Evolutionary conservation across 2,888 invertebrate species (phyloP), one percentile per base, ranked within the genome.

Genomic region (Ectemnius continuus): DNA sequence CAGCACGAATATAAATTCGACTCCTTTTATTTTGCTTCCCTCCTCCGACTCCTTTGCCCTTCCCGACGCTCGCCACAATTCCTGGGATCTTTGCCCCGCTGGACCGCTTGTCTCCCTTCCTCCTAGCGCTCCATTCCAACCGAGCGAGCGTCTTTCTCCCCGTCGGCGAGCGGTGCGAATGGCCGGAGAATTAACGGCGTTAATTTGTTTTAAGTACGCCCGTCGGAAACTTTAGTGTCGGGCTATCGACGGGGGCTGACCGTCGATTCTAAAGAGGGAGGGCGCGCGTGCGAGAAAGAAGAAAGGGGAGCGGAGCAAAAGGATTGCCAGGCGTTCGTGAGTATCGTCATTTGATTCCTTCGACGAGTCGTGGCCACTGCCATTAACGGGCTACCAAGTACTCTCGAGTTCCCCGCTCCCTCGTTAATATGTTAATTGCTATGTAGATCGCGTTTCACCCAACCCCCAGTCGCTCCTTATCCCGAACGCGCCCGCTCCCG

Each of bases 1-100:
- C 87, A 88, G 87, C 85, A 80, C 84, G 88, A 88, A 88, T 88
- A 89, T 88, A 88, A 89, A 89, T 89, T 89, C 84, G 72, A 70
- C 79, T 81, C 79, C 81, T 84, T 86, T 88, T 88, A 82, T 85
- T 87, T 86, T 85, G 70, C 79, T 79, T 62, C 75, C 77, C 75
- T 72, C 67, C 81, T 75, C 73, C 60, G 3, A 23, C 23, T 23
- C 23, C 23, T 23, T 23, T 0, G 23, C 23, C 23, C 23, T 23
- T 23, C 23, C 3, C 23, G 23, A 23, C 23, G 23, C 23, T 28
- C 28, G 26, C 70, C 70, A 8, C 52, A 26, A 47, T 64, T 45
- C 52, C 36, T n/a, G 46, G 20, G 11, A 16, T 13, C 57, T 58
- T 59, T 61, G 16, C 48, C 56, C 60, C 36, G 36, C 36, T 36